Conservation (phyloP, 2,888 invertebrate species). For the Hydraecia micacea region DNA sequence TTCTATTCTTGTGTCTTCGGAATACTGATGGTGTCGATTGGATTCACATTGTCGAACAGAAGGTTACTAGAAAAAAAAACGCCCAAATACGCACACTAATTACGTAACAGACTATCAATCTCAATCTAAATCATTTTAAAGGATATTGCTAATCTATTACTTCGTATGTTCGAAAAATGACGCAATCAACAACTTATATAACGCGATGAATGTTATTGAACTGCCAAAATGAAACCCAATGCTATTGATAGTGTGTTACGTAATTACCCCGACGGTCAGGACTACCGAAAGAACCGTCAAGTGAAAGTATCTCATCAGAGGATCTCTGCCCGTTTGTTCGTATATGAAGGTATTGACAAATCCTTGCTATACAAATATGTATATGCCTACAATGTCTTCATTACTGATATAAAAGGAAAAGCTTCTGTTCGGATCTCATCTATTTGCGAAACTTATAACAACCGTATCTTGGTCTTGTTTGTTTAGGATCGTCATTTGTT, state of each 20-base stretch:
- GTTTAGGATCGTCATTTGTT: constrained; percentile 50
- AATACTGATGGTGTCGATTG: constrained; percentile 40
- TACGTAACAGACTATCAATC: neutral
- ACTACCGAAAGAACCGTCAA: neutral
- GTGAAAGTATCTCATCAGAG: neutral
- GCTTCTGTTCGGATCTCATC: constrained; percentile 14
- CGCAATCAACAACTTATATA: neutral
- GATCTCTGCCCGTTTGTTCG: neutral
- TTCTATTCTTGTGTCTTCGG: constrained; percentile 45
- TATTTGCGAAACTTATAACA: constrained; percentile 41
- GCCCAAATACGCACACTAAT: neutral
- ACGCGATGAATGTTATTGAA: neutral
- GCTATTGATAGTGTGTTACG: neutral
- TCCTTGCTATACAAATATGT: neutral
- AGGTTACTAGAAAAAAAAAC: neutral
- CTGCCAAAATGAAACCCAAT: neutral
- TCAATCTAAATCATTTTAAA: neutral
- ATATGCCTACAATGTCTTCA: constrained; percentile 30
- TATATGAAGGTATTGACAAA: neutral
- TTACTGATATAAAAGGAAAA: constrained; percentile 22
- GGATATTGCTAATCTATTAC: neutral
- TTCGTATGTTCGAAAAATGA: neutral
- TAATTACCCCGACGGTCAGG: neutral
- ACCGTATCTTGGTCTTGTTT: constrained; percentile 23
- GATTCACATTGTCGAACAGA: neutral